These are phyloP conservation scores for Sarotherodon lohbergeri DNA, from an alignment of 2,113 vertebrate genomes.

Conservation along the genomic window DNA sequence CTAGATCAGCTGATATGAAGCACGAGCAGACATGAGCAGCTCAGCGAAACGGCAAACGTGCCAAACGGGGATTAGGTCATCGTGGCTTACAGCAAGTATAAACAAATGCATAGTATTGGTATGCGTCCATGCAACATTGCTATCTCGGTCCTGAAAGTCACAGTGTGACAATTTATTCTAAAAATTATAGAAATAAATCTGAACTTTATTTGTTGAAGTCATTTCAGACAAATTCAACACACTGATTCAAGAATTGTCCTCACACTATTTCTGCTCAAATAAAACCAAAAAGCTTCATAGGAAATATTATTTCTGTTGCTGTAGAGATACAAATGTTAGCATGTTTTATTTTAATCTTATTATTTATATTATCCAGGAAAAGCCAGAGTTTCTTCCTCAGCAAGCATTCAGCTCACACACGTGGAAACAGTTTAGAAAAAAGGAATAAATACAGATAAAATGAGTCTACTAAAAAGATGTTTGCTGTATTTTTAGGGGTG, in stretches of 20 bases:
- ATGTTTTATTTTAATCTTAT: background rate
- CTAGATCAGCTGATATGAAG: slow-evolving; percentile 52
- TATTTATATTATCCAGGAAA: background rate
- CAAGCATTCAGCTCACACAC: background rate
- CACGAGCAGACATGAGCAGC: slow-evolving; percentile 2
- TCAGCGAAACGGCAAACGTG: slow-evolving; percentile 13
- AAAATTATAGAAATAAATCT: background rate
- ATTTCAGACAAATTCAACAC: background rate
- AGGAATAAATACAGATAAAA: background rate
- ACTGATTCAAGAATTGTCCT: background rate
- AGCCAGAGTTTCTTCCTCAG: accelerated
- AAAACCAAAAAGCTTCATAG: background rate
- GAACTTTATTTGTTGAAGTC: background rate
- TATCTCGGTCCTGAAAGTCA: background rate
- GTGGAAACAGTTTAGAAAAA: background rate
- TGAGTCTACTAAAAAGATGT: background rate
- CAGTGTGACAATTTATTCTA: background rate
- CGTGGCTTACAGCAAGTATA: background rate
- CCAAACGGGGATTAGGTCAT: slow-evolving; percentile 35
- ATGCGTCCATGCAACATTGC: background rate
- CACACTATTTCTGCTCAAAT: background rate
- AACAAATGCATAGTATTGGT: slow-evolving; percentile 8
- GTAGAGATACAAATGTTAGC: background rate
- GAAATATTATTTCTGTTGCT: background rate
- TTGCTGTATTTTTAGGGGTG: background rate